Conservation (phyloP, 2,113 vertebrate genomes). For the Cyprinus carpio region DNA sequence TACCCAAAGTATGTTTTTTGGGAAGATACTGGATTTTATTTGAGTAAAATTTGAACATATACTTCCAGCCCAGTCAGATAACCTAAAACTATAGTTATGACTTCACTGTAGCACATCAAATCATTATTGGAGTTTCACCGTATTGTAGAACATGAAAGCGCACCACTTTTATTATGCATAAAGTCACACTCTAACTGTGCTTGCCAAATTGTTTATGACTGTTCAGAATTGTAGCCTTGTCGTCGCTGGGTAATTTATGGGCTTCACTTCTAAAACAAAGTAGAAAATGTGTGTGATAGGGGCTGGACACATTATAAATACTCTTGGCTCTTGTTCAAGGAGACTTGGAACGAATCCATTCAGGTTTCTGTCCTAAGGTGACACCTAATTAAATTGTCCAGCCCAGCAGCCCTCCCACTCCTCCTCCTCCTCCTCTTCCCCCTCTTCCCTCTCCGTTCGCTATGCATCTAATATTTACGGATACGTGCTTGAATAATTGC, state of each 20-base stretch:
- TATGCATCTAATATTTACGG: conserved; percentile 68
- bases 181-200: conserved; percentile 26
- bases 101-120: not conserved
- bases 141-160: not conserved
- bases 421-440: conserved; percentile 13
- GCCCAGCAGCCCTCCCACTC: conserved; percentile 52
- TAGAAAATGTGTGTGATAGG: conserved; percentile 66
- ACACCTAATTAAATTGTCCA: conserved; percentile 80
- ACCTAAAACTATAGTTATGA: not conserved
- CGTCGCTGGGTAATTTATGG: conserved; percentile 67
- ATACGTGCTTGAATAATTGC: conserved; percentile 68
- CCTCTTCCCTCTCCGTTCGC: conserved; percentile 42
- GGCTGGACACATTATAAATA: conserved; percentile 74
- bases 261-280: conserved; percentile 71
- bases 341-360: conserved; percentile 76
- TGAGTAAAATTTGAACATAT: not conserved
- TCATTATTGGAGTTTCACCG: not conserved
- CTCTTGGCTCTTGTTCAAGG: conserved; percentile 75
- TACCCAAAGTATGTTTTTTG: not conserved
- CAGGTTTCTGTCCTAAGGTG: conserved; percentile 73
- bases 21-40: not conserved
- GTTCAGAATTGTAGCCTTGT: conserved; percentile 38
- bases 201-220: conserved; percentile 41
- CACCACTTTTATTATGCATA: conserved; percentile 9
- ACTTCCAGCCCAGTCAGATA: not conserved